Evolutionary conservation across 2,113 vertebrate genomes (phyloP), one percentile per base, ranked within the genome.

Genomic region (Neotoma lepida): DNA sequence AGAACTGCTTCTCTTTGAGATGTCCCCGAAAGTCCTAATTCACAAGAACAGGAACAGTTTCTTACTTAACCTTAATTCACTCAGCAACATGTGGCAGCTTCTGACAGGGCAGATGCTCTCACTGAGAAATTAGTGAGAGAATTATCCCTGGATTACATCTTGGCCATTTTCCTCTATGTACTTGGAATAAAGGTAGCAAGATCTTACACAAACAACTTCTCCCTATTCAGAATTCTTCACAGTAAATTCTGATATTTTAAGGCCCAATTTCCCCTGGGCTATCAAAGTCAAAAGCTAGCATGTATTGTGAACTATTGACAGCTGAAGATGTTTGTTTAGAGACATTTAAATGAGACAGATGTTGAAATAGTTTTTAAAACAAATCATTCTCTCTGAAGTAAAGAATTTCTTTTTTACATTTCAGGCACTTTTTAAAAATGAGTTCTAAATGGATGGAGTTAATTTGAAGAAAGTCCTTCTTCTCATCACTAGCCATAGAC

Each of bases 211-310:
- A 91, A 84, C 49, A 30, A 80, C n/a, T 9, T 85, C 74, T 70
- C 33, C 54, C 22, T 81, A 28, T 80, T 91, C 8, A 33, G 49
- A 85, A 70, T 82, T 95, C 3, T 61, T 15, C 13, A 66, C n/a
- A 49, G 20, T 58, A 68, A 80, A 80, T 6, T 74, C 51, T 90
- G 54, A 89, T 64, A 26, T 78, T 84, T 94, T 89, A 94, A 94
- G 44, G 63, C 9, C 10, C 44, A 56, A 73, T 30, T 89, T 30
- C 91, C 39, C 46, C 93, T 95, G 54, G 63, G 10, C 41, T 89
- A 74, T 63, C 46, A 24, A 95, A 89, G 68, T 24, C 84, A 63
- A 93, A 86, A 92, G 1, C 13, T 87, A 73, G 84, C 33, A 68
- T 44, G 66, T 2, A 89, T 80, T 80, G 30, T 44, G 17, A 95